Percentiles rank a stretch among this genome's conserved stretches.
Evolutionary conservation across 2,113 vertebrate species (phyloP).

Genomic region (Zonotrichia leucophrys): DNA sequence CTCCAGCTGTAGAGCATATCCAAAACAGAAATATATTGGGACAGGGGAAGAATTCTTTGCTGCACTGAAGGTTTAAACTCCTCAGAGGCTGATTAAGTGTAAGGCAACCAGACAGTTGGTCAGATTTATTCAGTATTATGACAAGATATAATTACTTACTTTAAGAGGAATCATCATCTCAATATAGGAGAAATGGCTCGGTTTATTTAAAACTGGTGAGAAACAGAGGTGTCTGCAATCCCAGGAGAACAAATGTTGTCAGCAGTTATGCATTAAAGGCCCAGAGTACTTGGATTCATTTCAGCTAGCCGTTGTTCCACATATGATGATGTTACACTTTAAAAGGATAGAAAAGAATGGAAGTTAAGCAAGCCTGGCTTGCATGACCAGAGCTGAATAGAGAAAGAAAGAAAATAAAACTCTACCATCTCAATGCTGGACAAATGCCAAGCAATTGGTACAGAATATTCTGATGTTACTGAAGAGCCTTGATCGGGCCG

Average conservation of each 20-base stretch:
- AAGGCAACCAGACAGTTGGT: not conserved
- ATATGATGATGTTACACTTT: accelerated
- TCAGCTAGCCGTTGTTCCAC: not conserved
- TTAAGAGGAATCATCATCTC: constrained; percentile 11
- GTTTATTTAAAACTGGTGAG: constrained; percentile 18
- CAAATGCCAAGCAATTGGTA: not conserved
- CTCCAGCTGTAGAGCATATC: constrained; percentile 24
- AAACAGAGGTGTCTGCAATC: not conserved
- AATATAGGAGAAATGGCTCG: not conserved
- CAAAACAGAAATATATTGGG: not conserved
- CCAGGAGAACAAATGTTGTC: constrained; percentile 18
- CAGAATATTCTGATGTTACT: not conserved
- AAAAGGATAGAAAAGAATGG: not conserved
- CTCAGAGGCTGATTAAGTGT: not conserved
- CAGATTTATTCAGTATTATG: constrained; percentile 18
- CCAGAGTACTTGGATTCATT: not conserved
- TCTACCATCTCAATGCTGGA: not conserved
- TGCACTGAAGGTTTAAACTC: not conserved
- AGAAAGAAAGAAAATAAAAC: not conserved
- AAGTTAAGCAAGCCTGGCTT: not conserved
- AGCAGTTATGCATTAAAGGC: not conserved
- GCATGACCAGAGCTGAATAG: not conserved
- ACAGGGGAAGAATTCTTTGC: not conserved
- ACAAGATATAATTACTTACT: constrained; percentile 27
- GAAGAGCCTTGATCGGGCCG: not conserved